These are phyloP conservation scores for Oreochromis aureus DNA, from an alignment of 2,113 vertebrate species.

Conservation along the genomic window DNA sequence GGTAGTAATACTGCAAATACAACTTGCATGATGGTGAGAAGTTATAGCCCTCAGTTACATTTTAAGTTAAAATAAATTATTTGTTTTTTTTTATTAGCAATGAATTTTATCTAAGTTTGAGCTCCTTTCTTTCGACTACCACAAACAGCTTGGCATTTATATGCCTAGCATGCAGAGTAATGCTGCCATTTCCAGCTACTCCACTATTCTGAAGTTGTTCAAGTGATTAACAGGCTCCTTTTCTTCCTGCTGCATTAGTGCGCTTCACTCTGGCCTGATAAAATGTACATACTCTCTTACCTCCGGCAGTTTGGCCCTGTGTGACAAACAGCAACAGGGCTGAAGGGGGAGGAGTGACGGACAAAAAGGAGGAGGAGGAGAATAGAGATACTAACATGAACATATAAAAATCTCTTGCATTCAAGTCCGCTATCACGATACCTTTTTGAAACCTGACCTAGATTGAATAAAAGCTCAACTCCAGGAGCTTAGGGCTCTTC, in stretches of 20 bases:
- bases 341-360: not conserved
- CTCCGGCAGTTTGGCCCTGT: slow-evolving; percentile 47
- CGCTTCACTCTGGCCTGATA: slow-evolving; percentile 38
- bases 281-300: slow-evolving; percentile 46
- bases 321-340: not conserved
- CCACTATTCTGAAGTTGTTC: slow-evolving; percentile 9
- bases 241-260: slow-evolving; percentile 42
- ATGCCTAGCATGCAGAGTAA: slow-evolving; percentile 13
- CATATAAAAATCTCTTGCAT: slow-evolving; percentile 39
- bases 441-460: slow-evolving; percentile 63
- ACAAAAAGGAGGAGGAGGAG: slow-evolving; percentile 25
- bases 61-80: not conserved
- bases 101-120: not conserved
- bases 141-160: not conserved
- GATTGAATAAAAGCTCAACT: slow-evolving; percentile 54
- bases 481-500: slow-evolving; percentile 32
- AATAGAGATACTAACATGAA: slow-evolving; percentile 39
- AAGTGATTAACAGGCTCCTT: slow-evolving; percentile 42
- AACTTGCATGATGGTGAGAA: not conserved
- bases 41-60: not conserved
- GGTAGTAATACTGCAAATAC: not conserved
- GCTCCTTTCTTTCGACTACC: not conserved
- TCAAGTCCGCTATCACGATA: slow-evolving; percentile 17
- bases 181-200: not conserved
- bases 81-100: accelerated